Evolutionary conservation across 2,888 invertebrate genomes (phyloP).

Genomic region (Leptothorax acervorum): DNA sequence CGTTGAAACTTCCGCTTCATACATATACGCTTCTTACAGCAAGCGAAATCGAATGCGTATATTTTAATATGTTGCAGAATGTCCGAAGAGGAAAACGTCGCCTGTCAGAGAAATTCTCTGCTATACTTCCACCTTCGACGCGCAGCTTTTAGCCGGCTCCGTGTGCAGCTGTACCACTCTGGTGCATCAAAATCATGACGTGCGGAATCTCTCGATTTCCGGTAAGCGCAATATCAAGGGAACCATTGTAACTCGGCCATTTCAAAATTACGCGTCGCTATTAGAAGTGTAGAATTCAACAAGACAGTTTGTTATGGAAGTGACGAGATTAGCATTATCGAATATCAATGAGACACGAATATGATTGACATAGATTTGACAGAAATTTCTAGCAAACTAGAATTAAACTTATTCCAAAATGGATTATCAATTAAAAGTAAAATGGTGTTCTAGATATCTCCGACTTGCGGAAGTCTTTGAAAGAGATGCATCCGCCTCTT

Average conservation of each 20-base stretch:
- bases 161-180: slow-evolving; percentile 83
- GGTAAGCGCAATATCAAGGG: slow-evolving; percentile 76
- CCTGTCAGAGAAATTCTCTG: slow-evolving; percentile 83
- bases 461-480: slow-evolving; percentile 77
- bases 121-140: slow-evolving; percentile 79
- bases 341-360: not conserved
- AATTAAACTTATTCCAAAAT: not conserved
- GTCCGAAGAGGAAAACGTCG: slow-evolving; percentile 79
- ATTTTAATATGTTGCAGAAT: slow-evolving; percentile 75
- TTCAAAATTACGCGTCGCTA: not conserved
- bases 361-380: not conserved
- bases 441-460: slow-evolving; percentile 75
- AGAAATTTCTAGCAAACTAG: not conserved
- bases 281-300: not conserved
- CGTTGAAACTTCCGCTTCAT: slow-evolving; percentile 55
- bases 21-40: not conserved
- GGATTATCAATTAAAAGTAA: not conserved
- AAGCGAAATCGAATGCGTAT: not conserved
- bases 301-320: slow-evolving; percentile 7
- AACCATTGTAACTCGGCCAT: not conserved
- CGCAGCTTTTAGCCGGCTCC: slow-evolving; percentile 75
- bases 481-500: slow-evolving; percentile 78
- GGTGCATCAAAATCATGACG: slow-evolving; percentile 82
- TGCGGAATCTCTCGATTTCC: slow-evolving; percentile 79
- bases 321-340: not conserved